Evolutionary conservation across 2,888 invertebrate genomes (phyloP).

Genomic region (Melieria crassipennis): DNA sequence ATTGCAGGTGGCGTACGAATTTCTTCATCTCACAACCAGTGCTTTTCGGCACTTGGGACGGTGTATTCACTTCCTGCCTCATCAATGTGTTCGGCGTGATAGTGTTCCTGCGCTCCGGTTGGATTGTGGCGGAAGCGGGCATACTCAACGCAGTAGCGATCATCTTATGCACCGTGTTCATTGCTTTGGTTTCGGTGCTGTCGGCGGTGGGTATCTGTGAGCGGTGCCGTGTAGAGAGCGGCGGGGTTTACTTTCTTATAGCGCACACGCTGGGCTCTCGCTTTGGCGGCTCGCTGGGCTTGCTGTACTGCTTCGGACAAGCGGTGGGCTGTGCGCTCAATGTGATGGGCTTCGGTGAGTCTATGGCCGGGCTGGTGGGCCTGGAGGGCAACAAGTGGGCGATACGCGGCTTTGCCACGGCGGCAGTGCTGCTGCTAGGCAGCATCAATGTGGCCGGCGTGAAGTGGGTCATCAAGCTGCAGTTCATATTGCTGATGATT

Average conservation of each 20-base stretch:
- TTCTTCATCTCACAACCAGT: slow-evolving; percentile 97
- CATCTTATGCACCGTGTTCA: slow-evolving; percentile 85
- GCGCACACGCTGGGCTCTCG: slow-evolving; percentile 94
- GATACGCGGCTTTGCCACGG: slow-evolving; percentile 86
- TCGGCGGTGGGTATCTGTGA: slow-evolving; percentile 98
- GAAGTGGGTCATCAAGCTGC: slow-evolving; percentile 96
- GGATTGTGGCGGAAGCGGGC: slow-evolving; percentile 95
- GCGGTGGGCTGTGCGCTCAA: slow-evolving; percentile 96
- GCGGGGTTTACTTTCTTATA: slow-evolving; percentile 96
- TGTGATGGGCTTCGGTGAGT: slow-evolving; percentile 95
- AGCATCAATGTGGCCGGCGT: slow-evolving; percentile 96
- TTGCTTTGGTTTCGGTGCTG: slow-evolving; percentile 90
- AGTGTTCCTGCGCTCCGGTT: slow-evolving; percentile 94
- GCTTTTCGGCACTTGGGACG: slow-evolving; percentile 94
- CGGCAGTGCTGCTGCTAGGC: slow-evolving; percentile 85
- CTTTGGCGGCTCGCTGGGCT: slow-evolving; percentile 91
- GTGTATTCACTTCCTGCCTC: slow-evolving; percentile 96
- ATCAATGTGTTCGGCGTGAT: slow-evolving; percentile 99
- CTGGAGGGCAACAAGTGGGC: slow-evolving; percentile 79
- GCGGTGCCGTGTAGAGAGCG: slow-evolving; percentile 92
- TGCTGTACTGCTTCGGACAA: slow-evolving; percentile 96
- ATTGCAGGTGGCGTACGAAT: slow-evolving; percentile 93
- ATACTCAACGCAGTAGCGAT: slow-evolving; percentile 82
- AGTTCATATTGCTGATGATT: slow-evolving; percentile 87
- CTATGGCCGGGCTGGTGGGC: slow-evolving; percentile 86